A percentile compares a stretch with the other conserved stretches of the same genome.
Conservation (phyloP, 2,888 invertebrate species). For the Odiellus spinosus region DNA sequence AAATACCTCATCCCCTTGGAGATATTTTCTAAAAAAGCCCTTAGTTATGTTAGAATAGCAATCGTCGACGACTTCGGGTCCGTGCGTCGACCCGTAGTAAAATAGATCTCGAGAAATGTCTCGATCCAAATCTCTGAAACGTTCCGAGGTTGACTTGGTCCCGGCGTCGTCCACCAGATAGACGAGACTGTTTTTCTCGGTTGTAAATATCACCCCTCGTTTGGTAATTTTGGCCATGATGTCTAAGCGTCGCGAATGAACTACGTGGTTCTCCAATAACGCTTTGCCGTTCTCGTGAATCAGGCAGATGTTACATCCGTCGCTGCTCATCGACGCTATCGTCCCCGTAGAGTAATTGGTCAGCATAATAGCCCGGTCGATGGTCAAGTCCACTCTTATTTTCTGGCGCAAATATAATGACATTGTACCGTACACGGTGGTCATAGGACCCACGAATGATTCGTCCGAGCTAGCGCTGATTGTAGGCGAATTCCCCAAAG, state of each 20-base stretch:
- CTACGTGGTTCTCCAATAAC: slow-evolving; percentile 27
- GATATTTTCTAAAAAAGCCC: slow-evolving; percentile 6
- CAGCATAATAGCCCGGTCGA: slow-evolving; percentile 55
- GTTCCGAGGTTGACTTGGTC: slow-evolving; percentile 71
- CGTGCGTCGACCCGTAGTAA: slow-evolving; percentile 58
- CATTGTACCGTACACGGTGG: slow-evolving; percentile 64
- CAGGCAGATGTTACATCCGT: slow-evolving; percentile 60
- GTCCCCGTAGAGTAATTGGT: slow-evolving; percentile 46
- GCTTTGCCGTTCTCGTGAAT: slow-evolving; percentile 74
- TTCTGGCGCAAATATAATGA: slow-evolving; percentile 59
- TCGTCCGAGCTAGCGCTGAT: no score
- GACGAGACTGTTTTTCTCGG: slow-evolving; percentile 68
- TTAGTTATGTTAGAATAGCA: slow-evolving; percentile 35
- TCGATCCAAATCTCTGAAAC: slow-evolving; percentile 62
- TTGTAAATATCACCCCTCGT: slow-evolving; percentile 76
- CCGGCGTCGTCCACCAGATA: slow-evolving; percentile 78
- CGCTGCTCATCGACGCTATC: slow-evolving; percentile 59
- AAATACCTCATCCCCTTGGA: slow-evolving; percentile 56
- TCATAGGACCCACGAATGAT: slow-evolving; percentile 37
- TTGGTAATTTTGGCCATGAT: slow-evolving; percentile 70
- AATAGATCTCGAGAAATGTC: slow-evolving; percentile 71
- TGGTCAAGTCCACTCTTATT: slow-evolving; percentile 63
- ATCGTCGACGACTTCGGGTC: slow-evolving; percentile 55
- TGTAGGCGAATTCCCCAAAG: no score
- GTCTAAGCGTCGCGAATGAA: slow-evolving; percentile 22